These are phyloP conservation scores for Chloebia gouldiae DNA, from an alignment of 2,113 vertebrate genomes.

Conservation along the genomic window DNA sequence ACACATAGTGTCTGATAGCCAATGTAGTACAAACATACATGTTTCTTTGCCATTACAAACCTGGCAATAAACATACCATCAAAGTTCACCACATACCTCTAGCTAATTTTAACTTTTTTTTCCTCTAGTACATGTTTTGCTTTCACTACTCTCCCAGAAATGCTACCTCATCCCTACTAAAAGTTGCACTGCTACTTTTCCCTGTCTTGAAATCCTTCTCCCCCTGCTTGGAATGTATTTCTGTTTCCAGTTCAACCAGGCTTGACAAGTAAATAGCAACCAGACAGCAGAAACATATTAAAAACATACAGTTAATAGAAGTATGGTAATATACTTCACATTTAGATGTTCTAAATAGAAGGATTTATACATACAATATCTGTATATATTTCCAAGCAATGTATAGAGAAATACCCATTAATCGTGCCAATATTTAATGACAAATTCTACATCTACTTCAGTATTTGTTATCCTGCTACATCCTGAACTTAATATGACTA, in stretches of 20 bases:
- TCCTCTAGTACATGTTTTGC: background rate
- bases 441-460: background rate
- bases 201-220: background rate
- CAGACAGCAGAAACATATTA: background rate
- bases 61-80: background rate
- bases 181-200: background rate
- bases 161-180: background rate
- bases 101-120: background rate
- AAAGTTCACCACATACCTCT: background rate
- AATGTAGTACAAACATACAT: accelerated
- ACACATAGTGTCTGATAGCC: background rate
- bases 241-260: background rate
- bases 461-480: background rate
- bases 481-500: background rate
- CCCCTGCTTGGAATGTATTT: background rate
- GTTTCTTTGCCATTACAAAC: background rate
- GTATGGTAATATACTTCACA: background rate
- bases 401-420: background rate
- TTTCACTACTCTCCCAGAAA: background rate
- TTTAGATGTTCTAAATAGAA: background rate
- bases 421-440: background rate
- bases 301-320: background rate
- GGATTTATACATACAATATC: background rate
- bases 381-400: background rate
- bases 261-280: background rate